phyloP scores from a whole-genome alignment of 1,140 invertebrate genomes.

The Agraylea sexmaculata region DNA sequence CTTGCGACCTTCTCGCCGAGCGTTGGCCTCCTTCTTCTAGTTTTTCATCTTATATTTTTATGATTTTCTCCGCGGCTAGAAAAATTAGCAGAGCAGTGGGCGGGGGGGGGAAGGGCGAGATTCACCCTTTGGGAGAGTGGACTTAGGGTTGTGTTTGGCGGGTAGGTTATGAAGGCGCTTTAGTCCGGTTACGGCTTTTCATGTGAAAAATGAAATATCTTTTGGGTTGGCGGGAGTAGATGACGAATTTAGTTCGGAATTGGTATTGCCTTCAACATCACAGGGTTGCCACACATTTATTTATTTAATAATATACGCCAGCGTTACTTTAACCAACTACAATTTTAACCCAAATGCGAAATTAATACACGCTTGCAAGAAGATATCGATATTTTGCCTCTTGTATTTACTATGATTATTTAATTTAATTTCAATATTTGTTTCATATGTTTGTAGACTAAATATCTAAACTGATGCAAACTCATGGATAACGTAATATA shows the following conservation, averaged over 20 bases:
- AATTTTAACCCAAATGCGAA: constrained; percentile 5
- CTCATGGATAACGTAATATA: too few species aligned
- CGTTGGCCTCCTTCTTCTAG: constrained; percentile 8
- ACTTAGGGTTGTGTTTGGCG: neutral
- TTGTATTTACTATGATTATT: too few species aligned
- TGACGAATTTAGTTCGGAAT: constrained; percentile 24
- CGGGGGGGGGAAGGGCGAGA: neutral
- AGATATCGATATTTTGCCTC: too few species aligned
- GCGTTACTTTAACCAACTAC: constrained; percentile 12
- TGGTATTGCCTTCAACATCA: constrained; percentile 18
- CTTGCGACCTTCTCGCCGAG: too few species aligned
- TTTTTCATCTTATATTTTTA: constrained; percentile 24
- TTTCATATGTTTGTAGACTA: too few species aligned
- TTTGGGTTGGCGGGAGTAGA: constrained; percentile 20
- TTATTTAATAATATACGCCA: neutral
- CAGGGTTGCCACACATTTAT: constrained; percentile 17
- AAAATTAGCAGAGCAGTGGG: too few species aligned
- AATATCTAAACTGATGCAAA: too few species aligned
- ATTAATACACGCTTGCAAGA: constrained; percentile 2
- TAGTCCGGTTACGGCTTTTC: constrained; percentile 4
- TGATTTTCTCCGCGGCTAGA: constrained; percentile 23
- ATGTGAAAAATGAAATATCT: constrained; percentile 23
- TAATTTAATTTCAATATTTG: too few species aligned
- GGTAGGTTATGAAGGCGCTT: constrained; percentile 8
- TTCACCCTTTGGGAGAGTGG: neutral